Conservation (phyloP, 2,113 vertebrate genomes). For the Synodontis membranacea region DNA sequence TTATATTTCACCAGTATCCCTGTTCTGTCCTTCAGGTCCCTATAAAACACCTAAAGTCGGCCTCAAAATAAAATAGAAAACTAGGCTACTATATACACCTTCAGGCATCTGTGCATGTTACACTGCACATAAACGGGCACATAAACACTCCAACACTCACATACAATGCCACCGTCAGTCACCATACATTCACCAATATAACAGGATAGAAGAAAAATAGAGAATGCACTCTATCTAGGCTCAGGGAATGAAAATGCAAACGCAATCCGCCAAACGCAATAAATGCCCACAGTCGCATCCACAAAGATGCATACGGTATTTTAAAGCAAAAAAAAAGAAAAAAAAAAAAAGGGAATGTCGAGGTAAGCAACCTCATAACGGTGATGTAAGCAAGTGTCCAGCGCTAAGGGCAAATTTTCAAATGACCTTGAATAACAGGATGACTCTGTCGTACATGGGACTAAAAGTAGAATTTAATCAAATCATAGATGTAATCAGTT, state of each 20-base stretch:
- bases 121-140: slow-evolving; percentile 13
- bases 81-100: too few relatives aligned
- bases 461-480: slow-evolving; percentile 41
- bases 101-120: neutral
- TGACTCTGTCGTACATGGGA: slow-evolving; percentile 14
- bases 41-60: too few relatives aligned
- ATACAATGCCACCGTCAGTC: neutral
- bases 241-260: slow-evolving; percentile 20
- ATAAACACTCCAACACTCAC: neutral
- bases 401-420: slow-evolving; percentile 37
- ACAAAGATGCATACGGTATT: slow-evolving; percentile 22
- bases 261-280: neutral
- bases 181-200: slow-evolving; percentile 13
- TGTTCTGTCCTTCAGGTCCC: neutral
- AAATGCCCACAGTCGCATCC: neutral
- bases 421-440: slow-evolving; percentile 32
- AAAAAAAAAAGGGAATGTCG: too few relatives aligned
- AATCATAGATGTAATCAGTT: slow-evolving; percentile 41
- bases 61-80: too few relatives aligned
- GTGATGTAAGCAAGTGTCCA: slow-evolving; percentile 47
- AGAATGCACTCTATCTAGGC: neutral
- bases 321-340: slow-evolving; percentile 24
- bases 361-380: slow-evolving; percentile 43
- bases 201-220: slow-evolving; percentile 13
- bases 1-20: neutral